Evolutionary conservation across 2,888 invertebrate species (phyloP).

Genomic region (Ctenicera cuprea): DNA sequence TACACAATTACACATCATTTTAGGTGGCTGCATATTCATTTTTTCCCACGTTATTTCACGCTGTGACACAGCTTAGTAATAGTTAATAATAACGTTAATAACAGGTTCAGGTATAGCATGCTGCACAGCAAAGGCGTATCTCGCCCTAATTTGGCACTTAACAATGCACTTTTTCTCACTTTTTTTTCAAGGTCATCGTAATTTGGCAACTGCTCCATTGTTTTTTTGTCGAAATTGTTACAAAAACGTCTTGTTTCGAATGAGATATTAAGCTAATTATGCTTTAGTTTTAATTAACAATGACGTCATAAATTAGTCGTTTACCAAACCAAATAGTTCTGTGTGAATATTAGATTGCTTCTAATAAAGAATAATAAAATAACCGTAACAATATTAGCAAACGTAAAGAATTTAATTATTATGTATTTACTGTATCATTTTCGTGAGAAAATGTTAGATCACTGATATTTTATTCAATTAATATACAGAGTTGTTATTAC

Average conservation of each 20-base stretch:
- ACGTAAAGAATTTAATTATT: no score
- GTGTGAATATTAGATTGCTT: no score
- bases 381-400: no score
- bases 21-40: conserved; percentile 10
- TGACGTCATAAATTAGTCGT: not conserved
- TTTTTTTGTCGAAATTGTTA: not conserved
- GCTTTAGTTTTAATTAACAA: not conserved
- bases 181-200: not conserved
- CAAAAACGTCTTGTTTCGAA: not conserved
- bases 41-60: conserved; percentile 30
- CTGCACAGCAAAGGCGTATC: not conserved
- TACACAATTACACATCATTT: conserved; percentile 14
- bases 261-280: conserved; percentile 1
- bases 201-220: not conserved
- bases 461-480: no score
- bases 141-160: not conserved
- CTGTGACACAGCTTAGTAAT: conserved; percentile 1
- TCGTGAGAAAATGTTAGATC: no score
- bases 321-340: not conserved
- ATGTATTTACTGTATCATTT: no score
- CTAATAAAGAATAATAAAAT: no score
- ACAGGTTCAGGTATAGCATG: not conserved
- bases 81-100: not conserved
- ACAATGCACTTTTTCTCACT: not conserved
- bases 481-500: no score